Evolutionary conservation across 2,888 invertebrate species (phyloP).

Genomic region (Noctua janthe): DNA sequence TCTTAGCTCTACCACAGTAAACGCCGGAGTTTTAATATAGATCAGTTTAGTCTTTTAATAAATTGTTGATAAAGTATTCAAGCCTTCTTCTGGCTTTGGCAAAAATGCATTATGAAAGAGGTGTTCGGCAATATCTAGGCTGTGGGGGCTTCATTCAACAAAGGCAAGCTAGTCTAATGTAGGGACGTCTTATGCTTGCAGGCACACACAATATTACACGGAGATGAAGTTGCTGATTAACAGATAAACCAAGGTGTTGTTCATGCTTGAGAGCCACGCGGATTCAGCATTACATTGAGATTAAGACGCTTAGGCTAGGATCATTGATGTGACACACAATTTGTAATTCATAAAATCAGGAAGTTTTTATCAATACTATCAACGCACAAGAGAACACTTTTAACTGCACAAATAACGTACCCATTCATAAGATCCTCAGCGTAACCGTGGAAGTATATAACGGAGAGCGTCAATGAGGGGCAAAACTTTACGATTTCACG

Average conservation of each 20-base stretch:
- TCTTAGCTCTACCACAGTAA: neutral
- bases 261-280: neutral
- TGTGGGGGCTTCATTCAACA: neutral
- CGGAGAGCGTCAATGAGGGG: conserved; percentile 49
- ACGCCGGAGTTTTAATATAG: neutral
- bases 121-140: neutral
- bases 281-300: neutral
- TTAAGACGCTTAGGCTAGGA: neutral
- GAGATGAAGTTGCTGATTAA: conserved; percentile 1
- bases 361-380: neutral
- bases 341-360: conserved; percentile 10
- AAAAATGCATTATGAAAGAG: neutral
- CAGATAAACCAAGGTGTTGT: conserved; percentile 9
- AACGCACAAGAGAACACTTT: conserved; percentile 14
- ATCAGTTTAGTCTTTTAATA: neutral
- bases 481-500: conserved; percentile 52
- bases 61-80: neutral
- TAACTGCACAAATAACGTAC: conserved; percentile 39
- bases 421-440: conserved; percentile 40
- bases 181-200: neutral
- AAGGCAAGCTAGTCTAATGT: neutral
- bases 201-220: neutral
- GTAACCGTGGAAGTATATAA: conserved; percentile 11
- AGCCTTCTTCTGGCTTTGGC: neutral
- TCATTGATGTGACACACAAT: conserved; percentile 11